Base-by-base conservation (phyloP, 2,888 invertebrate species). In the Ophion costatus region DNA sequence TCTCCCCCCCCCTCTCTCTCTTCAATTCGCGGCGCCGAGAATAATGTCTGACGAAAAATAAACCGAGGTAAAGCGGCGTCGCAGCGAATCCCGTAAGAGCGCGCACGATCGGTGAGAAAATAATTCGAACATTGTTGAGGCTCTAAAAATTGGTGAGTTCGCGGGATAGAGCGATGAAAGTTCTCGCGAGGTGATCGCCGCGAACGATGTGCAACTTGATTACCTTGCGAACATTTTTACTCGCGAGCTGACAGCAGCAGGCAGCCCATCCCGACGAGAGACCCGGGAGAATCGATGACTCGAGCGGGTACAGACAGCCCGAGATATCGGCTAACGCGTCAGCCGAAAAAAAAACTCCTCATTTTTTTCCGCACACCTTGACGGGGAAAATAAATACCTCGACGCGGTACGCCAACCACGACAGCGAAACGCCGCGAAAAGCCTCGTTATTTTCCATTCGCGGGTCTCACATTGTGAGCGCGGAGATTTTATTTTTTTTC, bases 1-100 rank as follows among this genome's bases (percentile, higher is more conserved):
- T 3, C 24, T 24, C 3, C 24, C 3, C 24, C 3, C 24, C 3
- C 24, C 3, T 24, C 24, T 24, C 24, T 24, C 24, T 24, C 24
- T 24, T 24, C 0, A 74, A 70, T 83, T 59, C 63, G 63, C 74
- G 85, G 80, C 83, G 82, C 77, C 79, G 66, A 73, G 87, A 88
- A 90, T 91, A 90, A 91, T 89, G 88, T 88, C 87, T 14, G 45
- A 45, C 2, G 45, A 45, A 45, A 89, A 88, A 88, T 89, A 90
- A 91, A 91, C 89, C 83, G 84, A 79, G 70, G 69, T 78, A 81
- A 86, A 86, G 75, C 59, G 77, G 29, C 77, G 73, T 66, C 33
- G 42, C n/a, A 56, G 11, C 20, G 20, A 24, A 29, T 22, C 56
- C 75, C 59, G 66, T 42, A 61, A 78, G 80, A 82, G 80, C 81